Conservation (phyloP, 2,888 invertebrate genomes). For the Apodemia mormo region DNA sequence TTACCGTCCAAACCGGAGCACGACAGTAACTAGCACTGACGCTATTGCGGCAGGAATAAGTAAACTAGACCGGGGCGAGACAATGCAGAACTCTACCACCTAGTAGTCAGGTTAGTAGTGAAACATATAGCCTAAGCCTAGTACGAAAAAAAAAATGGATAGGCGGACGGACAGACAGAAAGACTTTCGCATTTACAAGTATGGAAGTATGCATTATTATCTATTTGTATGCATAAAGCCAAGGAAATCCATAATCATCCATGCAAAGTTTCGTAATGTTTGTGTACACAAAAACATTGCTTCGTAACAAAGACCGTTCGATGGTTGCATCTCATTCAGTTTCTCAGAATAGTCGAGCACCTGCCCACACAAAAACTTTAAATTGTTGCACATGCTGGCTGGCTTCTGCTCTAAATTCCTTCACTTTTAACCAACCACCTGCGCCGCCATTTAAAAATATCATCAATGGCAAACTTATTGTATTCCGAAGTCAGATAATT, state of each 20-base stretch:
- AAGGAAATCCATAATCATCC: not conserved
- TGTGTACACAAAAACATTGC: not conserved
- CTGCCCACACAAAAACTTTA: conserved; percentile 10
- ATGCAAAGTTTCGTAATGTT: conserved; percentile 1
- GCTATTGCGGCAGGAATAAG: too few relatives aligned
- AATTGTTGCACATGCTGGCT: not conserved
- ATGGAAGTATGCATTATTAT: too few relatives aligned
- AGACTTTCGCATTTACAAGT: too few relatives aligned
- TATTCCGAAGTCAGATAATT: not conserved
- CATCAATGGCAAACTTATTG: not conserved
- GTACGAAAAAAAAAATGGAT: too few relatives aligned
- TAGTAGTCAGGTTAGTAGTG: too few relatives aligned
- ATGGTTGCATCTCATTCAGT: conserved; percentile 11
- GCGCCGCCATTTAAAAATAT: not conserved
- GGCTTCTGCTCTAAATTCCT: conserved; percentile 5
- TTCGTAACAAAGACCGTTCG: not conserved
- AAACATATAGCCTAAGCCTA: too few relatives aligned
- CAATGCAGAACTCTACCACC: too few relatives aligned
- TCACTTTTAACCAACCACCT: not conserved
- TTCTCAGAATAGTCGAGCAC: not conserved
- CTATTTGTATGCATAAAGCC: not conserved
- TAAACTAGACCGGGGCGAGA: too few relatives aligned
- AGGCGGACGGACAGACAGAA: too few relatives aligned
- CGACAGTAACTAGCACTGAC: too few relatives aligned
- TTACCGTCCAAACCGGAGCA: too few relatives aligned